These are phyloP conservation scores for Hemicrepidius hirtus DNA, from an alignment of 2,888 invertebrate species.

Conservation along the genomic window DNA sequence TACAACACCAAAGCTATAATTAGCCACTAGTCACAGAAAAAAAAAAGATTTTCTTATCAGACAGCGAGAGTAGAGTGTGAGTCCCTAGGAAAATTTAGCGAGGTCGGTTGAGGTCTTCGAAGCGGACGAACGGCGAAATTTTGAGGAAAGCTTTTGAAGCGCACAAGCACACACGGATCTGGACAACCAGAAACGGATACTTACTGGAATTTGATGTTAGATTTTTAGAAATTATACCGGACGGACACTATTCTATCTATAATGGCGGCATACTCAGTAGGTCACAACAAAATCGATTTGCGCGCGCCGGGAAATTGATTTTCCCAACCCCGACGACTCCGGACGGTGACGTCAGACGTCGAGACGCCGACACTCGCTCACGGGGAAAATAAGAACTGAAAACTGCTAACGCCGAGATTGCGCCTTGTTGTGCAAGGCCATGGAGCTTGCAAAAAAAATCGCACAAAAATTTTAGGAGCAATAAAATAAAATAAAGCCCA, in stretches of 20 bases:
- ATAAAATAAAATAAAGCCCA: too few relatives aligned
- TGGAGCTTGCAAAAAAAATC: neutral
- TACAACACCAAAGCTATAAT: slow-evolving; percentile 17
- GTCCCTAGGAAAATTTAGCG: slow-evolving; percentile 29
- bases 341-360: slow-evolving; percentile 47
- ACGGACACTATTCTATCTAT: slow-evolving; percentile 69
- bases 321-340: slow-evolving; percentile 56
- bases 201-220: slow-evolving; percentile 52
- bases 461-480: too few relatives aligned
- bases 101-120: slow-evolving; percentile 1
- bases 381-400: slow-evolving; percentile 24
- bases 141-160: neutral
- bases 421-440: slow-evolving; percentile 12
- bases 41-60: slow-evolving; percentile 6
- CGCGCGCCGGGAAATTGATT: slow-evolving; percentile 66
- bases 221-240: slow-evolving; percentile 57
- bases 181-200: slow-evolving; percentile 37
- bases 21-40: slow-evolving; percentile 21
- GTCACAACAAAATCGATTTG: slow-evolving; percentile 68
- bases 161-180: slow-evolving; percentile 1
- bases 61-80: slow-evolving; percentile 13
- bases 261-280: slow-evolving; percentile 70
- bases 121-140: neutral
- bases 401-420: slow-evolving; percentile 3
- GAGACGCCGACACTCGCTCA: slow-evolving; percentile 55